Evolutionary conservation across 2,797 vertebrate species (phyloP).

Genomic region (Galago senegalensis): DNA sequence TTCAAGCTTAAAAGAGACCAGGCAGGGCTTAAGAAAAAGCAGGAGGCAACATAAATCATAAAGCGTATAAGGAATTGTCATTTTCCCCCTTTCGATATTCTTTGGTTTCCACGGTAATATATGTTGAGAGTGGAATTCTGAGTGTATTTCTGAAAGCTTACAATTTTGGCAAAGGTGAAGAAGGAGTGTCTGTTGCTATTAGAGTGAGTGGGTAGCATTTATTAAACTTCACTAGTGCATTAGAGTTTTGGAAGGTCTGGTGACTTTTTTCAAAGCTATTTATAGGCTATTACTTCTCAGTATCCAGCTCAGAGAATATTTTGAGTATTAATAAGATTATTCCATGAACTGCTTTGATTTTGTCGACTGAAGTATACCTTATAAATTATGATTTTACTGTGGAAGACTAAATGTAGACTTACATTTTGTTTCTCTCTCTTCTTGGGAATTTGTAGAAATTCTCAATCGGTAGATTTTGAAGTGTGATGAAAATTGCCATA

Average conservation of each 20-base stretch:
- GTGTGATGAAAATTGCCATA: neutral
- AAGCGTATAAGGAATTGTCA: neutral
- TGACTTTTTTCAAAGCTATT: conserved; percentile 35
- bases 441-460: conserved; percentile 19
- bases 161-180: conserved; percentile 30
- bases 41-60: neutral
- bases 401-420: neutral
- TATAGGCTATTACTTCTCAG: neutral
- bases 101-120: neutral
- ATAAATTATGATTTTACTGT: conserved; percentile 9
- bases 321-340: conserved; percentile 38
- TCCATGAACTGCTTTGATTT: conserved; percentile 23
- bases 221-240: conserved; percentile 25
- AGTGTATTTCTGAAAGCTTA: conserved; percentile 22
- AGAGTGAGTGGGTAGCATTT: conserved; percentile 3
- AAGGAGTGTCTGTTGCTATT: neutral
- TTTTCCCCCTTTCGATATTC: neutral
- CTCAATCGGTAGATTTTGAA: conserved; percentile 4
- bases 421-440: neutral
- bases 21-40: neutral
- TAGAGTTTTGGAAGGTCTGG: conserved; percentile 24
- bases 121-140: conserved; percentile 24
- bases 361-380: neutral
- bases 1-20: neutral
- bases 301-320: conserved; percentile 36